These are phyloP conservation scores for Tenebrio molitor DNA, from an alignment of 1,140 invertebrate genomes.

Conservation along the genomic window DNA sequence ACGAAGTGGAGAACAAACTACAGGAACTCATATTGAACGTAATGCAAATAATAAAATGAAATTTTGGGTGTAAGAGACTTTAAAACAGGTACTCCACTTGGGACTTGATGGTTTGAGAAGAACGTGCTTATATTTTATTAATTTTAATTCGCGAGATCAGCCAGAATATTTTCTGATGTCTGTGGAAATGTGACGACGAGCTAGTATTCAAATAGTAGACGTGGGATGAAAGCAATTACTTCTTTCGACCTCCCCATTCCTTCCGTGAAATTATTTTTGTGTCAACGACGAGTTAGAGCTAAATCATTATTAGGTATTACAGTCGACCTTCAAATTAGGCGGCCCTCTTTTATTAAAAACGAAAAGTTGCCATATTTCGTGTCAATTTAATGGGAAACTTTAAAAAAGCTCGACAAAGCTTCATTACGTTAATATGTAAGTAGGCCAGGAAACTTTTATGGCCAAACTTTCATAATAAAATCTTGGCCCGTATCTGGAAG, in stretches of 20 bases:
- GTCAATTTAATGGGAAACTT: constrained; percentile 18
- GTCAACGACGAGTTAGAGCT: constrained; percentile 14
- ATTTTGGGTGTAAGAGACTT: neutral
- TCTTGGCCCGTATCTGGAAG: constrained; percentile 2
- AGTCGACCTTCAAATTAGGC: neutral
- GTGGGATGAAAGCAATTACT: constrained; percentile 41
- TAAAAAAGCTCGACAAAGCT: constrained; percentile 2
- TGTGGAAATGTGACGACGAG: constrained; percentile 34
- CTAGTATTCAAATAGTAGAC: constrained; percentile 43
- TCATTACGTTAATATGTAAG: constrained; percentile 26
- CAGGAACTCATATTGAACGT: neutral
- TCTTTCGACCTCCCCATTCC: constrained; percentile 8
- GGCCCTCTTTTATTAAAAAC: neutral
- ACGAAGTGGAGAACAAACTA: constrained; percentile 1
- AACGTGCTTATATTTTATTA: constrained; percentile 46
- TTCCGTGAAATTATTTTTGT: constrained; percentile 17
- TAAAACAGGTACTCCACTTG: constrained; percentile 30
- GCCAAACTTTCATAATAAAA: constrained; percentile 27
- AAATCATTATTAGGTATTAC: constrained; percentile 27
- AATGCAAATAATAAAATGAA: constrained; percentile 16
- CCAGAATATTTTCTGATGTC: constrained; percentile 34
- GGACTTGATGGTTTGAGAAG: constrained; percentile 18
- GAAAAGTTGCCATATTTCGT: constrained; percentile 16
- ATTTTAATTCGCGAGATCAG: constrained; percentile 29
- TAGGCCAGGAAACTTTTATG: constrained; percentile 19